These are phyloP conservation scores for Chorisops tibialis DNA, from an alignment of 2,888 invertebrate genomes.

Conservation along the genomic window DNA sequence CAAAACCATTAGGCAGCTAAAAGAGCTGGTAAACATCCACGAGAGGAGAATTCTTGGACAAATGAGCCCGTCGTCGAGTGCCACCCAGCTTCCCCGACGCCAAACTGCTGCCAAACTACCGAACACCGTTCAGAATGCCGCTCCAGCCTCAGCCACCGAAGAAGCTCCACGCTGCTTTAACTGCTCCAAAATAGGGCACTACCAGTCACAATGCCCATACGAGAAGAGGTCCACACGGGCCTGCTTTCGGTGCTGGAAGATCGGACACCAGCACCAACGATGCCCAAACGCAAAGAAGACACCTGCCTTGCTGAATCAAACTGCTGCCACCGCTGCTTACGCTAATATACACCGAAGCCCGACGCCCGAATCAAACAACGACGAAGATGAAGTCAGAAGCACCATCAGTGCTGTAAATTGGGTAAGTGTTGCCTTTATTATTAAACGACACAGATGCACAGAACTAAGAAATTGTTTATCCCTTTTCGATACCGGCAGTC, in stretches of 20 bases:
- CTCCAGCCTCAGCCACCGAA: neutral
- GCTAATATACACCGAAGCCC: neutral
- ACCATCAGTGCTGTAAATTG: neutral
- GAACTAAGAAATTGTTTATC: neutral
- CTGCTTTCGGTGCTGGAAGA: neutral
- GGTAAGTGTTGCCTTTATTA: neutral
- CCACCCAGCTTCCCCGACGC: neutral
- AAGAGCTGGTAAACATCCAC: constrained; percentile 9
- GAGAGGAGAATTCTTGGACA: constrained; percentile 13
- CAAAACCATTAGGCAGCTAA: constrained; percentile 16
- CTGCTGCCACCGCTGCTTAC: neutral
- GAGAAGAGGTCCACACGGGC: neutral
- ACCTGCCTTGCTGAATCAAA: no score
- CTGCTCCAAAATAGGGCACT: neutral
- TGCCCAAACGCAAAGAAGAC: no score
- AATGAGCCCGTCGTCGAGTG: neutral
- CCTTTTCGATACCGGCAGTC: neutral
- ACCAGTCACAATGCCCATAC: neutral
- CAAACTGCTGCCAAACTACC: neutral
- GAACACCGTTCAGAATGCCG: neutral
- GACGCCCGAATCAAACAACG: neutral
- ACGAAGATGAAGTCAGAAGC: neutral
- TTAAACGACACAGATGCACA: neutral
- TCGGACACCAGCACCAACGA: no score
- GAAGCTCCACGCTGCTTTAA: neutral